A percentile compares a stretch with the other conserved stretches of the same genome.
These are phyloP conservation scores for Taphrorychus bicolor DNA, from an alignment of 2,888 invertebrate species.

Conservation along the genomic window DNA sequence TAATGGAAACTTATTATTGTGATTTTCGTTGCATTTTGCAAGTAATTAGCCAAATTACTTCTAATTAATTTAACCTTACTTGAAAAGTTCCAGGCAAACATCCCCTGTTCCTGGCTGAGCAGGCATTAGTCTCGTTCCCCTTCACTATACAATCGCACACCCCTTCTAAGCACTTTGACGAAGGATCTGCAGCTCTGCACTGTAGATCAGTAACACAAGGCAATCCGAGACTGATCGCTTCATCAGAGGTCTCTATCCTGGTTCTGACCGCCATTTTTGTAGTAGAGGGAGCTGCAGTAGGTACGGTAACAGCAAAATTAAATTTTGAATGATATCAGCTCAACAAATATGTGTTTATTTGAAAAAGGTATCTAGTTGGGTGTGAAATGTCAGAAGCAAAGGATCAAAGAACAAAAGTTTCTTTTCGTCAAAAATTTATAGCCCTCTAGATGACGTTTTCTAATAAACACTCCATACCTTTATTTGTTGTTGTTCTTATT, in stretches of 20 bases:
- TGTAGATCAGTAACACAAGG: conserved; percentile 78
- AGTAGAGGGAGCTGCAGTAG: not conserved
- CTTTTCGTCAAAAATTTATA: no score
- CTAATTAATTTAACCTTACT: conserved; percentile 60
- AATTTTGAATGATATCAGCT: no score
- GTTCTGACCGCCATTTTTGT: conserved; percentile 54
- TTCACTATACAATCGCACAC: conserved; percentile 77
- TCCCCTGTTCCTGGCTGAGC: conserved; percentile 77
- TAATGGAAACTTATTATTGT: no score
- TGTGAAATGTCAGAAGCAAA: no score
- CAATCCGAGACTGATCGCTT: conserved; percentile 76
- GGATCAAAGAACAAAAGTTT: no score
- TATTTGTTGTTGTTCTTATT: not conserved
- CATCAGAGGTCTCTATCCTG: conserved; percentile 60
- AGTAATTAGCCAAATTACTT: no score
- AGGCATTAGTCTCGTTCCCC: conserved; percentile 67
- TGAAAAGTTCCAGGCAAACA: conserved; percentile 88
- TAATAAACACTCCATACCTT: no score
- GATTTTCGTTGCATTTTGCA: no score
- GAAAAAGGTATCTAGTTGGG: no score
- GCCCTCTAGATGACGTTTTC: no score
- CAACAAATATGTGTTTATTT: no score
- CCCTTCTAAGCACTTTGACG: conserved; percentile 76
- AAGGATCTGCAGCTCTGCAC: conserved; percentile 80
- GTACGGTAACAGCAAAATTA: no score